Evolutionary conservation across 2,797 vertebrate species (phyloP), one percentile per base, ranked within the genome.

Genomic region (Eutrigla gurnardus): DNA sequence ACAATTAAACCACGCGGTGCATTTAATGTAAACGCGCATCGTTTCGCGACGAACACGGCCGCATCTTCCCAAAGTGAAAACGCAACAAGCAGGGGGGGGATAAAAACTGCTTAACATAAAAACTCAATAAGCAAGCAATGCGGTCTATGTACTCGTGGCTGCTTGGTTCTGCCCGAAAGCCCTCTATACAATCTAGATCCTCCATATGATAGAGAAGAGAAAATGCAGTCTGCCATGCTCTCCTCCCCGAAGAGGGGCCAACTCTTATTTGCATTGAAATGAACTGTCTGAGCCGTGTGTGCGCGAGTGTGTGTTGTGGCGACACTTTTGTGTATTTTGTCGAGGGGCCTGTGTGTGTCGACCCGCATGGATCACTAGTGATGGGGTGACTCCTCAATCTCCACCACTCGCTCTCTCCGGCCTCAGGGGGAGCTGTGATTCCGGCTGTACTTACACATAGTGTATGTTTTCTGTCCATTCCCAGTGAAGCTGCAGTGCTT

Each of bases 201-300:
- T 77, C 78, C 68, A 66, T 78, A 84, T 75, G 85, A 87, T 89
- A 85, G 78, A 76, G 82, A 86, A 36, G 68, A 84, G 85, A 90
- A 92, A 91, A 94, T 88, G 78, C 86, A 93, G 87, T 88, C 73
- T 83, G 78, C 75, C 65, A 65, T 75, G 72, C 84, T 70, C 65
- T 73, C 65, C 65, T 86, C 88, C 86, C 82, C 83, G 77, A 85
- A 88, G 86, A 85, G 65, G 64, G 58, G 77, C 25, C 14, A 82
- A 84, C 66, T 66, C 87, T 77, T 88, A 94, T 93, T 93, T 93
- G 91, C 92, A 94, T 94, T 90, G 90, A 93, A 94, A 94, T 92
- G 84, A 93, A 91, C 77, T 84, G 88, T 82, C 81, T 85, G 77
- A 82, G 65, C 74, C 67, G 40, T 8, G 52, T 55, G 70, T 65